Base-by-base conservation (phyloP, 2,888 invertebrate species). In the Maniola hyperantus region DNA sequence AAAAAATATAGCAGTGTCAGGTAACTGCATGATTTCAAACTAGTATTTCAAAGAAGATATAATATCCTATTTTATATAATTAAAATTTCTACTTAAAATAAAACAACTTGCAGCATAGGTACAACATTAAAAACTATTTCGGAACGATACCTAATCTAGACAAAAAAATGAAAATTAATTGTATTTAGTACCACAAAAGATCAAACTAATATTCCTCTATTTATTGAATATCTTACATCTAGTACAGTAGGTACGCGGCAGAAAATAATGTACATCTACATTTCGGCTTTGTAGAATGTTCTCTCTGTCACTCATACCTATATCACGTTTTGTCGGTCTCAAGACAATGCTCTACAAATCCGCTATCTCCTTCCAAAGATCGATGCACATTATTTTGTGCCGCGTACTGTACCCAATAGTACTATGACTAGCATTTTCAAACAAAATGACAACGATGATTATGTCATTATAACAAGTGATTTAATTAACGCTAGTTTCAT, bases 361-460 rank as follows among this genome's bases (percentile, higher is more conserved):
- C n/a, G n/a, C n/a, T n/a, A n/a, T n/a, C n/a, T n/a, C n/a, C n/a
- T n/a, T n/a, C n/a, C n/a, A n/a, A n/a, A n/a, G n/a, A n/a, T n/a
- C n/a, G n/a, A n/a, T n/a, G n/a, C n/a, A n/a, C n/a, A n/a, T n/a
- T n/a, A n/a, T n/a, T n/a, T n/a, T n/a, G n/a, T n/a, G n/a, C n/a
- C n/a, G n/a, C n/a, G n/a, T n/a, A n/a, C n/a, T n/a, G n/a, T n/a
- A 86, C 77, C 80, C 83, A 87, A 83, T 77, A 84, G 76, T 75
- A 86, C 85, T 85, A 84, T 90, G 90, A 90, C 90, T 91, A 91
- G 89, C 85, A 83, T 82, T 83, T 64, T 79, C 50, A 39, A 77
- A 77, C 74, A 71, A 73, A 80, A 76, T 76, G 78, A 77, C 73
- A 76, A 72, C 66, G 57, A 67, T 71, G 65, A 59, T 64, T 48